Percentiles rank a stretch among this genome's conserved stretches.
Evolutionary conservation across 2,888 invertebrate genomes (phyloP).

Genomic region (Acholoe squamosa): DNA sequence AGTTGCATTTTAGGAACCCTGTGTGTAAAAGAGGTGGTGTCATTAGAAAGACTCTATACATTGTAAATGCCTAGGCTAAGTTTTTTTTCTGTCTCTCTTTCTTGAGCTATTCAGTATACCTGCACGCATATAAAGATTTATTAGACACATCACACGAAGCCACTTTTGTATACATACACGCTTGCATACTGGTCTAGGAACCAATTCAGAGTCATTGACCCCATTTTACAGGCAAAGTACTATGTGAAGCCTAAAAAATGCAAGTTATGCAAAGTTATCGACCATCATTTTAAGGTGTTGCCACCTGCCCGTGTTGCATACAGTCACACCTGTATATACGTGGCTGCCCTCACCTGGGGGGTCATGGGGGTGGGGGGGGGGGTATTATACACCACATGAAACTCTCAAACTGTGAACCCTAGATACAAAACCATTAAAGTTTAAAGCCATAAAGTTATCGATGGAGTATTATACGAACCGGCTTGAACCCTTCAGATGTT

Average conservation of each 20-base stretch:
- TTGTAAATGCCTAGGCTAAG: no score
- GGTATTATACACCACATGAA: not conserved
- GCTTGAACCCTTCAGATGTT: conserved; percentile 46
- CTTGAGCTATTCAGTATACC: no score
- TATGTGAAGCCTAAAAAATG: not conserved
- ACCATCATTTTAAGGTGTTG: not conserved
- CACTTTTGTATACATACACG: not conserved
- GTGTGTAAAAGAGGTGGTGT: no score
- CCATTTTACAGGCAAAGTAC: not conserved
- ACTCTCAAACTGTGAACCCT: conserved; percentile 15
- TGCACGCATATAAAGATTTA: no score
- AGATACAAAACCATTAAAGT: conserved; percentile 32
- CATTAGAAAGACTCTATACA: no score
- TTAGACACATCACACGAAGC: not conserved
- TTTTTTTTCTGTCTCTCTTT: no score
- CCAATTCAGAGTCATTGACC: not conserved
- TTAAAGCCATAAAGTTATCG: conserved; percentile 31
- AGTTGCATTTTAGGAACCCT: no score
- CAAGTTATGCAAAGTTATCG: conserved; percentile 53
- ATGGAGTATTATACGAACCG: conserved; percentile 18
- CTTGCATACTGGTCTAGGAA: not conserved
- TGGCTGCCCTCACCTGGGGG: not conserved
- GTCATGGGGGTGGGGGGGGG: not conserved
- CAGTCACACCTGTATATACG: not conserved
- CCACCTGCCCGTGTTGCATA: conserved; percentile 8